These are phyloP conservation scores for Huso huso DNA, from an alignment of 2,797 vertebrate genomes.

Conservation along the genomic window DNA sequence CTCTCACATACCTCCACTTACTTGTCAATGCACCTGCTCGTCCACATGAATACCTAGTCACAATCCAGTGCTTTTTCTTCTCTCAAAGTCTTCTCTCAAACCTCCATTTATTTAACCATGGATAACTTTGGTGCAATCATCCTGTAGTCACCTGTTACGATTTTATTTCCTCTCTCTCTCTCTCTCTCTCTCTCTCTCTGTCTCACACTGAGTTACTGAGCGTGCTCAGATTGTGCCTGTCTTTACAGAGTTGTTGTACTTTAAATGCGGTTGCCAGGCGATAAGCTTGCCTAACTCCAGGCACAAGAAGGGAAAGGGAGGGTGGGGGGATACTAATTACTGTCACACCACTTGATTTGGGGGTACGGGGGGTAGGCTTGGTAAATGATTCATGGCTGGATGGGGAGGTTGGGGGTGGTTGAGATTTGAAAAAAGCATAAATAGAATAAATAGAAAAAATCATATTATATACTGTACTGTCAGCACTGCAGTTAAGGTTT, in stretches of 20 bases:
- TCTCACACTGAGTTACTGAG: constrained; percentile 20
- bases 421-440: too few relatives aligned
- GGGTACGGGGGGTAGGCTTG: constrained; percentile 1
- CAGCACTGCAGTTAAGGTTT: too few relatives aligned
- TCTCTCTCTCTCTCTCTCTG: constrained; percentile 18
- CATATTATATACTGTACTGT: too few relatives aligned
- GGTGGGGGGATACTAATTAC: constrained; percentile 45
- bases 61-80: neutral
- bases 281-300: constrained; percentile 44
- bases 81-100: constrained; percentile 2
- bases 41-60: constrained; percentile 11
- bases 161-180: constrained; percentile 14
- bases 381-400: neutral
- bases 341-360: constrained; percentile 31
- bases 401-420: too few relatives aligned
- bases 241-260: constrained; percentile 62
- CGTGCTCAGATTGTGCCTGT: constrained; percentile 43
- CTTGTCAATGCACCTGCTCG: constrained; percentile 9
- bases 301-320: constrained; percentile 41
- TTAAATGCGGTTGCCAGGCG: too few relatives aligned
- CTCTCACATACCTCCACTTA: constrained; percentile 14
- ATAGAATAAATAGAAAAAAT: too few relatives aligned
- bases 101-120: neutral
- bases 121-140: constrained; percentile 3
- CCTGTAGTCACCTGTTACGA: constrained; percentile 22